A percentile compares a stretch with the other conserved stretches of the same genome.
phyloP scores from a whole-genome alignment of 1,140 invertebrate species.

The Meloidogyne floridensis region DNA sequence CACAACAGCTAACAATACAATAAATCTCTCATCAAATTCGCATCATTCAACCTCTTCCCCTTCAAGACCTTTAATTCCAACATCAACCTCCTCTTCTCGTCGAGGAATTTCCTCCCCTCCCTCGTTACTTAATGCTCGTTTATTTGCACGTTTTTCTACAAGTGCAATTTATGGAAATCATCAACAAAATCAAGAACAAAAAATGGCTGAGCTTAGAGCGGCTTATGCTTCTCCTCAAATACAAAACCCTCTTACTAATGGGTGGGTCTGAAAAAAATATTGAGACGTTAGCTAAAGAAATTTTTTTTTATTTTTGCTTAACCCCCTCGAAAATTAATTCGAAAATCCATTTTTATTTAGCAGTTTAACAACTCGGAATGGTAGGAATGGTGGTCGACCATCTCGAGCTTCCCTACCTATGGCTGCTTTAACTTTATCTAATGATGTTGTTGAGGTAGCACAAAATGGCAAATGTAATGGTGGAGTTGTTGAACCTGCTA shows the following conservation, averaged over 20 bases:
- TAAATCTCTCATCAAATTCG: background rate
- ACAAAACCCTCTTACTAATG: background rate
- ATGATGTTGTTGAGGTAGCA: background rate
- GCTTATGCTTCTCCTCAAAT: background rate
- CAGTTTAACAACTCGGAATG: constrained; percentile 6
- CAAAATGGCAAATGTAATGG: background rate
- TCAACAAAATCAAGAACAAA: constrained; percentile 21
- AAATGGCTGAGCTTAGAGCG: constrained; percentile 25
- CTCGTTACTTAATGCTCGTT: background rate
- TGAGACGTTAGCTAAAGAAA: background rate
- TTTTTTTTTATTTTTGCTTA: too few species aligned
- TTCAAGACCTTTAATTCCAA: background rate
- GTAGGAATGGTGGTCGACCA: background rate
- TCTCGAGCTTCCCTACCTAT: background rate
- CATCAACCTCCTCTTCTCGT: background rate
- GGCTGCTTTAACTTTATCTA: background rate
- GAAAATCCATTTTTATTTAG: background rate
- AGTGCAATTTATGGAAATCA: background rate
- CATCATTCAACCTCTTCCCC: background rate
- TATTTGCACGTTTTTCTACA: constrained; percentile 20
- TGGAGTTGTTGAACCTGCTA: background rate
- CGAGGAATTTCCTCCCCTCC: constrained; percentile 12
- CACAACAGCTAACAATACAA: background rate
- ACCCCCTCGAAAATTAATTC: background rate
- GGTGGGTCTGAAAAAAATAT: background rate